Evolutionary conservation across 2,888 invertebrate genomes (phyloP).

Genomic region (Drosophila pseudotalamancana): DNA sequence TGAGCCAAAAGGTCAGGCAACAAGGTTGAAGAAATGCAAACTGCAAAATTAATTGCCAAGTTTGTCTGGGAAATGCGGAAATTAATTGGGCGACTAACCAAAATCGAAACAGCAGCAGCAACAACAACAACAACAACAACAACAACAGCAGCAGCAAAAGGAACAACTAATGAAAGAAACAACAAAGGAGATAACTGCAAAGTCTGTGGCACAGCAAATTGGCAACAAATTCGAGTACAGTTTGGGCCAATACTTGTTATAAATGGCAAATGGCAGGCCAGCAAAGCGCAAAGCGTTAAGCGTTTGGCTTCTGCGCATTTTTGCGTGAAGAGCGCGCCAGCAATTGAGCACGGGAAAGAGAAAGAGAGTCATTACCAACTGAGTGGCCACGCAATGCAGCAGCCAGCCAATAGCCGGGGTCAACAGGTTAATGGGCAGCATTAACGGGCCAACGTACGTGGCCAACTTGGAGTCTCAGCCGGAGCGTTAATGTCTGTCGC

Average conservation of each 20-base stretch:
- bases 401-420: constrained; percentile 59
- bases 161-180: too few species aligned
- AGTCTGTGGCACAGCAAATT: constrained; percentile 68
- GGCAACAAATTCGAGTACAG: constrained; percentile 70
- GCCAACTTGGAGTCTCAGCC: constrained; percentile 31
- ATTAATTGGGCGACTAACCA: constrained; percentile 72
- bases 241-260: constrained; percentile 61
- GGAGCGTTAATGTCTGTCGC: constrained; percentile 64
- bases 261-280: constrained; percentile 66
- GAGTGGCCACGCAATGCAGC: constrained; percentile 68
- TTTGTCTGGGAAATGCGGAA: constrained; percentile 78
- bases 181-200: constrained; percentile 32
- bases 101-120: constrained; percentile 29
- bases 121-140: constrained; percentile 2
- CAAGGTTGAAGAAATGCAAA: constrained; percentile 80
- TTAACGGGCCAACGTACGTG: constrained; percentile 74
- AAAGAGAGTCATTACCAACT: constrained; percentile 71
- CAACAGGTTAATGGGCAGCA: constrained; percentile 80
- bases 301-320: constrained; percentile 79
- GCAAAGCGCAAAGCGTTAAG: too few species aligned
- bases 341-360: constrained; percentile 20
- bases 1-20: constrained; percentile 78
- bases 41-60: constrained; percentile 76
- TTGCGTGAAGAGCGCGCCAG: constrained; percentile 63
- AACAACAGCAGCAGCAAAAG: not conserved